Base-by-base conservation (phyloP, 35 echinoderm and acorn worm species). In the Strongylocentrotus purpuratus region DNA sequence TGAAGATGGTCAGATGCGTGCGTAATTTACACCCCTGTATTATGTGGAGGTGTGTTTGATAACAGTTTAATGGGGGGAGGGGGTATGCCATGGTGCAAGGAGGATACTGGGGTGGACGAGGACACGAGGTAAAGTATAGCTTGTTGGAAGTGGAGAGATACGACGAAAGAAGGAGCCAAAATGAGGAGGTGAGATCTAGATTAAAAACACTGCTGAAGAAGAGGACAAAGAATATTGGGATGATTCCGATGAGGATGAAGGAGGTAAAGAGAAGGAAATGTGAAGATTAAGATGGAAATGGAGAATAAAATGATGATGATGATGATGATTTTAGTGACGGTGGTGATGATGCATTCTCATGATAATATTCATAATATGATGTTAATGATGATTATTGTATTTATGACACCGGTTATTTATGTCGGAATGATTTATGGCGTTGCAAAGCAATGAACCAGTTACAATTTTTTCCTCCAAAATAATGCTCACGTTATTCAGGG, bases 291-390 rank as follows among this genome's bases (percentile, higher is more conserved):
- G 50, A 55, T 55, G 2, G 25, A n/a, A 86, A 9, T 86, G 85
- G 9, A 52, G 35, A 41, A 41, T 46, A 41, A 48, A 33, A 88
- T 88, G 47, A 90, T 88, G 86, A 46, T 50, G 78, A 90, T 95
- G 45, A 45, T 88, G 94, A 90, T 48, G 94, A 35, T 31, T 46
- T 3, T 95, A 28, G 46, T 59, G 94, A 6, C 31, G 86, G 28
- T 91, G 41, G 48, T 48, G 48, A 95, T 65, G 48, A 91, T 95
- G 58, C 14, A 41, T 41, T 3, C 35, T 41, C 3, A 41, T 48
- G 47, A 48, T 47, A 5, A 41, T 41, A 41, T 41, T 41, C 3
- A 41, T 41, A 48, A 25, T 6, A 94, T 92, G 90, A 47, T 33
- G 33, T 47, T 46, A 17, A 33, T 46, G 90, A 92, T 95, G 33